Evolutionary conservation across 2,888 invertebrate genomes (phyloP).

Genomic region (Agrenia bidenticulata): DNA sequence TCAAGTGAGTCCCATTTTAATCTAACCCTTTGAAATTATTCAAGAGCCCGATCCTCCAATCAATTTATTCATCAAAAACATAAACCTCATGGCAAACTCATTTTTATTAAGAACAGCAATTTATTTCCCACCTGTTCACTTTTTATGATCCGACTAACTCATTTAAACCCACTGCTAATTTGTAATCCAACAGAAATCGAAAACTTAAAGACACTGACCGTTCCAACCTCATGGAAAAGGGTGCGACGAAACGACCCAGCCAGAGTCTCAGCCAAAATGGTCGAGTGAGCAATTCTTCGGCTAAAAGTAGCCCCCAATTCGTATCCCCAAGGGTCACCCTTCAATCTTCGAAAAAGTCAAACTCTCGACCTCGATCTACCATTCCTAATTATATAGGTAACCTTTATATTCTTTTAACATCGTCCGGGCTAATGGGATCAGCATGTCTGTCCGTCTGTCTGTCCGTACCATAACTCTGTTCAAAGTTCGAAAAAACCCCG

Average conservation of each 20-base stretch:
- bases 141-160: neutral
- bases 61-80: too few relatives aligned
- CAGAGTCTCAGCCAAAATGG: slow-evolving; percentile 34
- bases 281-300: slow-evolving; percentile 30
- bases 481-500: too few relatives aligned
- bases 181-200: slow-evolving; percentile 11
- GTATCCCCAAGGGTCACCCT: slow-evolving; percentile 49
- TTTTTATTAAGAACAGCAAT: too few relatives aligned
- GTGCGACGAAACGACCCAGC: slow-evolving; percentile 11
- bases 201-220: slow-evolving; percentile 43
- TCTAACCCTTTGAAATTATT: slow-evolving; percentile 4
- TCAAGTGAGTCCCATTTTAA: slow-evolving; percentile 35
- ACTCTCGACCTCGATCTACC: slow-evolving; percentile 46
- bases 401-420: too few relatives aligned
- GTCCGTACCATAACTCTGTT: too few relatives aligned
- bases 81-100: too few relatives aligned
- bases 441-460: too few relatives aligned
- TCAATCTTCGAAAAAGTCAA: slow-evolving; percentile 37
- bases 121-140: neutral
- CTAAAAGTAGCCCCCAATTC: slow-evolving; percentile 38
- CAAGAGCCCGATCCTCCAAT: neutral
- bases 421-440: too few relatives aligned
- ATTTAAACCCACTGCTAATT: neutral
- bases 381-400: slow-evolving; percentile 51
- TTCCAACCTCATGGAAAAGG: slow-evolving; percentile 49